Evolutionary conservation across 2,888 invertebrate species (phyloP).

Genomic region (Phragmatobia fuliginosa): DNA sequence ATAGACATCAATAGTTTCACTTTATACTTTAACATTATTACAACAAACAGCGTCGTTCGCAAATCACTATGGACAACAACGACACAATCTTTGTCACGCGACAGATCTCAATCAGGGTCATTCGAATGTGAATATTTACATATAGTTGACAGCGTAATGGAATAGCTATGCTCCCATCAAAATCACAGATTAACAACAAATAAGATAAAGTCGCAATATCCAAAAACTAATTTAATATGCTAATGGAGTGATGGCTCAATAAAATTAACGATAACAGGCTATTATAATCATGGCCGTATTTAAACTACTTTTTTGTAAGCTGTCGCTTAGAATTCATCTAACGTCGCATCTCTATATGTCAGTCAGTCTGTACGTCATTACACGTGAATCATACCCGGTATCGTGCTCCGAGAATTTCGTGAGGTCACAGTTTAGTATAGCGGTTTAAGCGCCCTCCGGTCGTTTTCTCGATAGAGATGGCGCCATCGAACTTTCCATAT

Average conservation of each 20-base stretch:
- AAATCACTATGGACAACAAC: slow-evolving; percentile 23
- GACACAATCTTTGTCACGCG: slow-evolving; percentile 26
- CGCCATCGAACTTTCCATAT: slow-evolving; percentile 55
- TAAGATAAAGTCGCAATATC: slow-evolving; percentile 43
- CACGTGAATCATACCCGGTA: slow-evolving; percentile 80
- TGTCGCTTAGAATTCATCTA: slow-evolving; percentile 76
- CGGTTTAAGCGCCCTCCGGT: slow-evolving; percentile 85
- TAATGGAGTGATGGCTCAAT: slow-evolving; percentile 70
- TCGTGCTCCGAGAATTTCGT: slow-evolving; percentile 84
- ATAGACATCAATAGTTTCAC: slow-evolving; percentile 77
- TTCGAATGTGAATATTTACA: slow-evolving; percentile 54
- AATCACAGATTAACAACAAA: slow-evolving; percentile 55
- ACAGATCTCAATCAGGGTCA: slow-evolving; percentile 52
- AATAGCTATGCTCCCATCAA: slow-evolving; percentile 53
- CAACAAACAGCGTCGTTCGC: slow-evolving; percentile 53
- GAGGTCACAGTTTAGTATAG: slow-evolving; percentile 86
- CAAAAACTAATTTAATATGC: slow-evolving; percentile 68
- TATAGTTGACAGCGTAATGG: slow-evolving; percentile 65
- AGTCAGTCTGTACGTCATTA: slow-evolving; percentile 75
- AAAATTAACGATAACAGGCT: slow-evolving; percentile 66
- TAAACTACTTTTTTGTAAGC: slow-evolving; percentile 57
- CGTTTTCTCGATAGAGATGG: slow-evolving; percentile 71
- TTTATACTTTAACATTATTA: slow-evolving; percentile 72
- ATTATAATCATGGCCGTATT: slow-evolving; percentile 58
- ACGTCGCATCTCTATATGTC: slow-evolving; percentile 76